These are phyloP conservation scores for Luperina testacea DNA, from an alignment of 2,888 invertebrate species.

Conservation along the genomic window DNA sequence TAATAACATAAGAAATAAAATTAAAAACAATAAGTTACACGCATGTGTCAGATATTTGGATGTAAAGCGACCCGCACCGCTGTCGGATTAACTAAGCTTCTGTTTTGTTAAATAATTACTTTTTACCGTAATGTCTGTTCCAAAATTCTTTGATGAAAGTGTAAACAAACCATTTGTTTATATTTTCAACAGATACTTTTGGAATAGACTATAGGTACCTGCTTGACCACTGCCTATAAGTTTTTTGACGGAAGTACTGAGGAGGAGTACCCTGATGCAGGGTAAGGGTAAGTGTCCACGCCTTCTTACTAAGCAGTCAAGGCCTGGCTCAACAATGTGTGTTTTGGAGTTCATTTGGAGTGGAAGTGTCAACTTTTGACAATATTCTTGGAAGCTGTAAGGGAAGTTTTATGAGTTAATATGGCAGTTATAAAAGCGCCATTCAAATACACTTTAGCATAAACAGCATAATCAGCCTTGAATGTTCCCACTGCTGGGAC, in stretches of 20 bases:
- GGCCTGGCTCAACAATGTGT: neutral
- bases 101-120: conserved; percentile 26
- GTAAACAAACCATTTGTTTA: neutral
- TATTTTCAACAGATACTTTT: neutral
- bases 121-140: neutral
- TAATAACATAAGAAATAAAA: conserved; percentile 54
- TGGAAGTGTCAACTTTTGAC: neutral
- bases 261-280: neutral
- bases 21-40: conserved; percentile 59
- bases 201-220: neutral
- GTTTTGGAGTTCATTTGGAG: neutral
- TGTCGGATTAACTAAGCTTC: conserved; percentile 11
- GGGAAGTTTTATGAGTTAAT: neutral
- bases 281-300: neutral
- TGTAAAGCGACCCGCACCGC: conserved; percentile 19
- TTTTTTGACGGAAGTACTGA: conserved; percentile 30
- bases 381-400: conserved; percentile 3
- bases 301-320: neutral
- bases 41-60: conserved; percentile 47
- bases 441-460: neutral
- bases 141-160: neutral
- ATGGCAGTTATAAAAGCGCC: neutral
- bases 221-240: conserved; percentile 28
- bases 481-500: neutral
- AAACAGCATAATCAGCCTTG: neutral